Evolutionary conservation across 2,113 vertebrate genomes (phyloP).

Genomic region (Catagonus wagneri): DNA sequence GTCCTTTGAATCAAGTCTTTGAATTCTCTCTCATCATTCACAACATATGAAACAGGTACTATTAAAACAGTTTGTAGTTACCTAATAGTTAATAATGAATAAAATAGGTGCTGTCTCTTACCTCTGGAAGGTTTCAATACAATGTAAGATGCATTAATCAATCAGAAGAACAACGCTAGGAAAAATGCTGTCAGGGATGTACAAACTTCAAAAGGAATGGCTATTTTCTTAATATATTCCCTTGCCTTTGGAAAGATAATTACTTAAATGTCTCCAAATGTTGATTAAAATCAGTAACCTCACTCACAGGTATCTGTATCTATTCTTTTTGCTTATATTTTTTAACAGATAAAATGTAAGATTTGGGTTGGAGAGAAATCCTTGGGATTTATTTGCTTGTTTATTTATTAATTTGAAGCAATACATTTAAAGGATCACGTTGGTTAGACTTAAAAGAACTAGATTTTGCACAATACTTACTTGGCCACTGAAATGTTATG

Average conservation of each 20-base stretch:
- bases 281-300: not conserved
- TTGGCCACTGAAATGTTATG: not conserved
- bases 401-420: slow-evolving; percentile 29
- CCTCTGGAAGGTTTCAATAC: not conserved
- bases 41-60: not conserved
- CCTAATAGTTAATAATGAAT: slow-evolving; percentile 26
- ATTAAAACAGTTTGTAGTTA: not conserved
- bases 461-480: not conserved
- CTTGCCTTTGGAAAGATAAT: not conserved
- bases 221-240: not conserved
- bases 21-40: not conserved
- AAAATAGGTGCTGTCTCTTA: not conserved
- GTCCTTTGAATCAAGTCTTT: not conserved
- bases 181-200: not conserved
- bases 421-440: slow-evolving; percentile 31
- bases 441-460: not conserved
- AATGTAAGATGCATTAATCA: not conserved
- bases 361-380: not conserved
- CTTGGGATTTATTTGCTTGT: slow-evolving; percentile 27
- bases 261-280: slow-evolving; percentile 15
- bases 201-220: slow-evolving; percentile 13
- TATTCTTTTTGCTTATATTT: not conserved
- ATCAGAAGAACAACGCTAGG: not conserved
- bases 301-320: not conserved
- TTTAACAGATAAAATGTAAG: slow-evolving; percentile 31